Conservation (phyloP, 2,888 invertebrate genomes). For the Campaea margaritaria region DNA sequence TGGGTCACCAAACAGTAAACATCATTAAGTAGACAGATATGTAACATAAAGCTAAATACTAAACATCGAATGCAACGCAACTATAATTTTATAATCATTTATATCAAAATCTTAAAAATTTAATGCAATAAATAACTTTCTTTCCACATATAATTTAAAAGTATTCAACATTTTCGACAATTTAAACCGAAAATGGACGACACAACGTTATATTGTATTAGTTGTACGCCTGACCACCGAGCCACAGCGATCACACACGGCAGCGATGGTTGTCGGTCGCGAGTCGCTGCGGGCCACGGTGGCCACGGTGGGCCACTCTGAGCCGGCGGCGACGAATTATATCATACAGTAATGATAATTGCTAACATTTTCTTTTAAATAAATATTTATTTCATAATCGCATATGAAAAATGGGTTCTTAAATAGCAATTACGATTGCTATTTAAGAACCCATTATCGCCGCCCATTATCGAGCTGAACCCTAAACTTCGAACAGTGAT, state of each 20-base stretch:
- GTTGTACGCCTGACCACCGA: neutral
- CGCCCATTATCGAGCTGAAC: no score
- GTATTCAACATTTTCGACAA: conserved; percentile 8
- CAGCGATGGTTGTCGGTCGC: no score
- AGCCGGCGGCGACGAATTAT: neutral
- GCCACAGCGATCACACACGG: no score
- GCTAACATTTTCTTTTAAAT: neutral
- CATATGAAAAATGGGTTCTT: neutral
- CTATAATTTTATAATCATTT: conserved; percentile 3
- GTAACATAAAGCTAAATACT: conserved; percentile 30
- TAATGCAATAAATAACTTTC: conserved; percentile 36
- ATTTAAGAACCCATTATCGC: neutral
- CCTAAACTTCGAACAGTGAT: no score
- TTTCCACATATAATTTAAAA: conserved; percentile 25
- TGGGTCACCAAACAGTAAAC: conserved; percentile 23
- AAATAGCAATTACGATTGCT: no score
- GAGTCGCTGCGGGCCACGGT: neutral
- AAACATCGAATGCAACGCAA: conserved; percentile 17
- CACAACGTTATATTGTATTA: neutral
- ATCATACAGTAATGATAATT: neutral
- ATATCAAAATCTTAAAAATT: conserved; percentile 34
- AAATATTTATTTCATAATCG: neutral
- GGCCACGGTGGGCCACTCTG: neutral
- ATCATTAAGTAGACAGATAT: conserved; percentile 21
- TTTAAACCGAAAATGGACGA: neutral